Evolutionary conservation across 2,113 vertebrate species (phyloP), one percentile per base, ranked within the genome.

Genomic region (Chlamydotis undulata): DNA sequence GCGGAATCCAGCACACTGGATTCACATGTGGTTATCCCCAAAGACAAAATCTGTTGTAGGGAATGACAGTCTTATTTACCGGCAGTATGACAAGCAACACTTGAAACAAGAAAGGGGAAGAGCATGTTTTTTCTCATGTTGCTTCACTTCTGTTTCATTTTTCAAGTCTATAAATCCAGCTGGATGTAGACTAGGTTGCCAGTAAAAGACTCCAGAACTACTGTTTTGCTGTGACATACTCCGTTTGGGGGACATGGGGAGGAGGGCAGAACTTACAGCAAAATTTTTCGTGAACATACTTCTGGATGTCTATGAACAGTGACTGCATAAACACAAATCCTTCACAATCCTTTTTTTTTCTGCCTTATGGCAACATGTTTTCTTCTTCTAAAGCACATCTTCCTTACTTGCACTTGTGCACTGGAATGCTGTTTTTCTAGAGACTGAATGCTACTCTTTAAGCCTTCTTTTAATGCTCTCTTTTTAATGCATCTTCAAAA

Each of bases 121-220:
- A 29, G 6, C 0, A 2, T 29, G 2, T 0, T 55, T 25, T 43
- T 14, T 31, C 6, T 21, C 50, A 1, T 3, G 10, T 33, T 3
- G 0, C 4, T 61, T 87, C 18, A 47, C 6, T 49, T 73, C 3
- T 19, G 6, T 83, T 81, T 80, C 15, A 83, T 65, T 49, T 31
- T 4, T 68, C 19, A 52, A 43, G 12, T 70, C 39, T 53, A 22
- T 43, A 77, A 70, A 61, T 57, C 28, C 14, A 67, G 4, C 3
- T 28, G 19, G 1, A 35, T 29, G 13, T n/a, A 75, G 64, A 57
- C 4, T 11, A 87, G 19, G 29, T 4, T 57, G 7, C 1, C 3
- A 41, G 1, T n/a, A 53, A 53, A 73, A 41, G 5, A 59, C 18
- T 56, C 45, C 9, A 39, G 19, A 65, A 61, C 9, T n/a, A 29